Evolutionary conservation across 2,113 vertebrate species (phyloP).

Genomic region (Pseudolaguvia tuberculata): DNA sequence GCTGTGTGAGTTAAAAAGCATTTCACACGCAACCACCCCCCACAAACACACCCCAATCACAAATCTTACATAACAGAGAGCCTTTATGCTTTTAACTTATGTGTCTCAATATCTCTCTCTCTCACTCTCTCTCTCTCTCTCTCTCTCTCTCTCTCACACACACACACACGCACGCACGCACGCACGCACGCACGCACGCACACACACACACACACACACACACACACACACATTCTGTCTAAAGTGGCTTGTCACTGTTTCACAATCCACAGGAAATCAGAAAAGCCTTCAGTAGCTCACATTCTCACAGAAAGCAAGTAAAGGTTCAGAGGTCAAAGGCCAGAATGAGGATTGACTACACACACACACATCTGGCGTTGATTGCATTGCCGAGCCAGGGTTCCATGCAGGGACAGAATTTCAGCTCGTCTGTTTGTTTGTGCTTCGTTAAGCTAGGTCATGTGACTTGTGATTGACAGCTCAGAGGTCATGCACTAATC

Average conservation of each 20-base stretch:
- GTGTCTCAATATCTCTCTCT: not conserved
- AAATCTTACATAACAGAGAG: not conserved
- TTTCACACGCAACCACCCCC: not conserved
- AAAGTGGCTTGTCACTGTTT: conserved; percentile 3
- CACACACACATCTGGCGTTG: conserved; percentile 71
- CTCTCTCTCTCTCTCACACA: not conserved
- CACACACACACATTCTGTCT: conserved; percentile 6
- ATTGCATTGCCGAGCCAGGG: conserved; percentile 60
- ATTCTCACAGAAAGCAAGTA: conserved; percentile 61
- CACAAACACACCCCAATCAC: not conserved
- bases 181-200: not conserved
- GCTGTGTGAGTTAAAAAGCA: not conserved
- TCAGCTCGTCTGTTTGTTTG: conserved; percentile 68
- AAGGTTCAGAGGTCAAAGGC: conserved; percentile 62
- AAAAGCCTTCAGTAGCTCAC: conserved; percentile 58
- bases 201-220: not conserved
- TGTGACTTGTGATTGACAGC: conserved; percentile 66
- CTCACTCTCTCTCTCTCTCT: not conserved
- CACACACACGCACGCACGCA: not conserved
- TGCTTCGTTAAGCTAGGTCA: conserved; percentile 67
- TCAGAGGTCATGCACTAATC: conserved; percentile 50
- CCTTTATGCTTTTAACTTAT: not conserved
- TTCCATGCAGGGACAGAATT: conserved; percentile 58
- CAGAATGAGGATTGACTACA: conserved; percentile 60
- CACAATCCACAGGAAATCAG: conserved; percentile 61